phyloP scores from a whole-genome alignment of 2,797 vertebrate genomes.

The Silurus aristotelis region DNA sequence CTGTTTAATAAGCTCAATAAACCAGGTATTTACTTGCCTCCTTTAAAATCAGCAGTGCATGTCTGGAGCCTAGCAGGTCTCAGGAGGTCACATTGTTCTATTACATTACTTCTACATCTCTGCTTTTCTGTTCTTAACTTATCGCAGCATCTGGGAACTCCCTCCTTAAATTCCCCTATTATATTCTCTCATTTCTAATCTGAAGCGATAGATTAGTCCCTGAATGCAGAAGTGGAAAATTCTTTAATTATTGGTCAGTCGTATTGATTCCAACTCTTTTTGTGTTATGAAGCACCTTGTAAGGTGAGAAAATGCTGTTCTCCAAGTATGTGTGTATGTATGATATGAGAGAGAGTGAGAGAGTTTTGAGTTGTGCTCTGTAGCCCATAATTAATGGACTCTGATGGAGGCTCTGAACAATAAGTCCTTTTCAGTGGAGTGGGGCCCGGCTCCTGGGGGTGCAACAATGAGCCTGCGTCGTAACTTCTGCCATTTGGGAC shows the following conservation, averaged over 20 bases:
- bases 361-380: conserved; percentile 71
- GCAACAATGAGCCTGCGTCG: conserved; percentile 85
- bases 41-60: conserved; percentile 45
- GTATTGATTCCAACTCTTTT: neutral
- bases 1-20: conserved; percentile 38
- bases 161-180: conserved; percentile 40
- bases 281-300: neutral
- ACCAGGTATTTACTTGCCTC: conserved; percentile 46
- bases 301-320: conserved; percentile 21
- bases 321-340: conserved; percentile 32
- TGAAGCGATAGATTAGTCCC: conserved; percentile 14
- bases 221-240: conserved; percentile 32
- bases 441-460: conserved; percentile 68
- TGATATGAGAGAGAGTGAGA: neutral
- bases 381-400: conserved; percentile 95
- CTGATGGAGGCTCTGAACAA: conserved; percentile 90
- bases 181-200: conserved; percentile 42
- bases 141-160: conserved; percentile 43
- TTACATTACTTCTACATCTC: conserved; percentile 52
- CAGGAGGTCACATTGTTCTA: conserved; percentile 47
- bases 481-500: conserved; percentile 93
- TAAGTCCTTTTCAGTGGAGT: conserved; percentile 86
- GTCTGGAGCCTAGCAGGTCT: conserved; percentile 27
- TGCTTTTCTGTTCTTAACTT: conserved; percentile 44
- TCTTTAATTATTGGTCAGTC: conserved; percentile 19